These are phyloP conservation scores for Zygaena filipendulae DNA, from an alignment of 2,888 invertebrate species.

Conservation along the genomic window DNA sequence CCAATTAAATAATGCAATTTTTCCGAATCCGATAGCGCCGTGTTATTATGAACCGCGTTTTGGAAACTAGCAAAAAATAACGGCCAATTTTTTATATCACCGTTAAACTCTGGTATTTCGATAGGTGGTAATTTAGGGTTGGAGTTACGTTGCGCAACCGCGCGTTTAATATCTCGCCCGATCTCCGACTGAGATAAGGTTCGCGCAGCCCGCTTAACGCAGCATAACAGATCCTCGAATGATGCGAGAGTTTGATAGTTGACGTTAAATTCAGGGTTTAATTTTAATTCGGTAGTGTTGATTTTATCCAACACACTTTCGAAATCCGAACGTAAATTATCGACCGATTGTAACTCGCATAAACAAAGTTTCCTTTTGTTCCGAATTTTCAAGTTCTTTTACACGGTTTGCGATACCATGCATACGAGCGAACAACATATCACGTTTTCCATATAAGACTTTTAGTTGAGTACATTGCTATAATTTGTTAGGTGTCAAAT, in stretches of 20 bases:
- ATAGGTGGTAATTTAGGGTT: background rate
- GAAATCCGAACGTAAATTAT: no score
- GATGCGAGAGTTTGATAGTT: background rate
- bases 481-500: no score
- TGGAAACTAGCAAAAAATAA: background rate
- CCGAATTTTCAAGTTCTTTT: no score
- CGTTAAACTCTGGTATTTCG: constrained; percentile 1
- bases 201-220: background rate
- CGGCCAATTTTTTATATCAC: background rate
- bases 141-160: no score
- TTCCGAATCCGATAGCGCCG: constrained; percentile 1
- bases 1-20: constrained; percentile 3
- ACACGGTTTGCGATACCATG: no score
- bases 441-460: no score
- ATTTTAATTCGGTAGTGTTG: background rate
- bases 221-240: constrained; percentile 1
- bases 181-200: background rate
- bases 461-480: no score
- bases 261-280: background rate
- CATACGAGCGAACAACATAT: no score
- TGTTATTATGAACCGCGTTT: background rate
- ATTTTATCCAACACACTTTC: background rate
- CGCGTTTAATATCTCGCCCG: no score
- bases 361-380: no score
- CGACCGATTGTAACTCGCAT: no score